These are phyloP conservation scores for Paramisgurnus dabryanus DNA, from an alignment of 2,113 vertebrate genomes.

Conservation along the genomic window DNA sequence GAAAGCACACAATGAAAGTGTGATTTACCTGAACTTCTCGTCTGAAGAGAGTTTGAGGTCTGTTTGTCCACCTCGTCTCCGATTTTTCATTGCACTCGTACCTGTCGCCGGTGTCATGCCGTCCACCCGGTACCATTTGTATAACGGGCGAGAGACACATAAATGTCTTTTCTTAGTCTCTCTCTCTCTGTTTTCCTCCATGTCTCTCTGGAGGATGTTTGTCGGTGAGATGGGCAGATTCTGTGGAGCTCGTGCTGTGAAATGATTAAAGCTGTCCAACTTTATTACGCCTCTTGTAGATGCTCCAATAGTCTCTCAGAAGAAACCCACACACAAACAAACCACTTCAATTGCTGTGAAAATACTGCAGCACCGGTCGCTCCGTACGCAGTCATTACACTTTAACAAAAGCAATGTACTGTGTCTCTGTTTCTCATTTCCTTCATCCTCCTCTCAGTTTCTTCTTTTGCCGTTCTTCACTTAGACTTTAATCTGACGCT, in stretches of 20 bases:
- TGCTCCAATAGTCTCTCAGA: constrained; percentile 10
- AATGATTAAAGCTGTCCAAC: constrained; percentile 32
- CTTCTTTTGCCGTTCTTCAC: not conserved
- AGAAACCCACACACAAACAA: not conserved
- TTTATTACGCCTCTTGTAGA: constrained; percentile 31
- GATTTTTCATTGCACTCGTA: too few relatives aligned
- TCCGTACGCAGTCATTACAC: not conserved
- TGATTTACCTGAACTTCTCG: too few relatives aligned
- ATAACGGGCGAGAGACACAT: not conserved
- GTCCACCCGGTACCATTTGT: too few relatives aligned
- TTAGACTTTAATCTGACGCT: not conserved
- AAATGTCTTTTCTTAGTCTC: not conserved
- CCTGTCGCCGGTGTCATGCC: too few relatives aligned
- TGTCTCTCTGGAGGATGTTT: constrained; percentile 43
- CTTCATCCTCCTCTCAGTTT: not conserved
- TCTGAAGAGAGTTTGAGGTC: too few relatives aligned
- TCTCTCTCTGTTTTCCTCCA: not conserved
- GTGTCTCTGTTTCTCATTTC: not conserved
- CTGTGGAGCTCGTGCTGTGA: not conserved
- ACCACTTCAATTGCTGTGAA: not conserved
- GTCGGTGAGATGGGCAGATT: not conserved
- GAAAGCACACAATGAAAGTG: too few relatives aligned
- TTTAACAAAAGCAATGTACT: not conserved
- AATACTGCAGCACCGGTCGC: not conserved
- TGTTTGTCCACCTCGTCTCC: too few relatives aligned